Evolutionary conservation across 2,888 invertebrate genomes (phyloP).

Genomic region (Arctia plantaginis): DNA sequence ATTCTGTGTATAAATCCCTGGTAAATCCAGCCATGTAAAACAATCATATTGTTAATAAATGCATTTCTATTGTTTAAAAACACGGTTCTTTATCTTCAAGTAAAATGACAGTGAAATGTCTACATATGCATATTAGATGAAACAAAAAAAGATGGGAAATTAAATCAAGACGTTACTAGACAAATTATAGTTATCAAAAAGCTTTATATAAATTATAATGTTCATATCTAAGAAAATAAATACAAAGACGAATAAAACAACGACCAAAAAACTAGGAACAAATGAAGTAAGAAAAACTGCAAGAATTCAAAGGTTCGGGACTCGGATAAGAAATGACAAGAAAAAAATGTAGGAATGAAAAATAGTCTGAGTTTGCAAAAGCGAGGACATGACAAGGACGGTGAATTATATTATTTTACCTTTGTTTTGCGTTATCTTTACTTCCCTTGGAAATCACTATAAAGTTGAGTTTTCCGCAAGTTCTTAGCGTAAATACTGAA

Average conservation of each 20-base stretch:
- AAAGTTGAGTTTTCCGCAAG: neutral
- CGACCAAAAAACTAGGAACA: conserved; percentile 30
- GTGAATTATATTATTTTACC: conserved; percentile 40
- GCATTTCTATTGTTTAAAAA: no score
- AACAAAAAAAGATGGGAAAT: no score
- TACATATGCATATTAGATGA: no score
- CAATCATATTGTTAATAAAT: no score
- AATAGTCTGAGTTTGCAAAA: conserved; percentile 41
- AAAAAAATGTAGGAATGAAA: conserved; percentile 50
- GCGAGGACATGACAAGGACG: conserved; percentile 29
- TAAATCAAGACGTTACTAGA: neutral
- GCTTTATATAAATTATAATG: neutral
- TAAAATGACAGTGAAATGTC: no score
- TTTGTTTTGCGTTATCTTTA: conserved; percentile 33
- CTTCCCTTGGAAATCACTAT: conserved; percentile 12
- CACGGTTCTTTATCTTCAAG: no score
- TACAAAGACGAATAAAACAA: neutral
- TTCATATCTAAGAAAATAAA: neutral
- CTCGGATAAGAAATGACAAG: conserved; percentile 39
- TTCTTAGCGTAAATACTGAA: neutral
- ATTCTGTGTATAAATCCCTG: no score
- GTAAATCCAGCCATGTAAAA: no score
- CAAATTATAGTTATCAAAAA: neutral
- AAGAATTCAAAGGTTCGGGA: conserved; percentile 45
- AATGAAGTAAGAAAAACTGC: conserved; percentile 46